phyloP scores from a whole-genome alignment of 2,888 invertebrate species.

The Monochamus alternatus region DNA sequence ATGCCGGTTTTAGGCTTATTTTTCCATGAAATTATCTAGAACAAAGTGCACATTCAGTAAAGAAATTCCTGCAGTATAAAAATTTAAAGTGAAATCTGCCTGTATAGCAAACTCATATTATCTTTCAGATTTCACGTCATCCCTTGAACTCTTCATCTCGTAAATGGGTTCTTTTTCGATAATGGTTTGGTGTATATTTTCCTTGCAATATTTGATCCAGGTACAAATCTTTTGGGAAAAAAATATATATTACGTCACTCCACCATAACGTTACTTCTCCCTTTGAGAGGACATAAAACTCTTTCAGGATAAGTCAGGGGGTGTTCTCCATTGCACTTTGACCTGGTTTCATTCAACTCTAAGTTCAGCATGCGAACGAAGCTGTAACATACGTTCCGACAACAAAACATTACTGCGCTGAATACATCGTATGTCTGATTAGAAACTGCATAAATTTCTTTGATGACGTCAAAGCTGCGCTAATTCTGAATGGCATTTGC shows the following conservation, averaged over 20 bases:
- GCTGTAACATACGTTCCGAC: neutral
- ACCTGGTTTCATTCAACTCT: conserved; percentile 28
- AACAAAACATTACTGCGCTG: neutral
- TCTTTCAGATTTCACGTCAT: too few species aligned
- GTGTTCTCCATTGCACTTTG: conserved; percentile 8
- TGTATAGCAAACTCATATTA: too few species aligned
- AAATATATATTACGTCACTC: neutral
- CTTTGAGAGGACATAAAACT: conserved; percentile 1
- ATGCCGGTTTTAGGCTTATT: too few species aligned
- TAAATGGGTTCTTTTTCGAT: too few species aligned
- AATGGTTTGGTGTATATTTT: too few species aligned
- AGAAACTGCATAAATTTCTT: neutral
- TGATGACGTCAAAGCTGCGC: neutral
- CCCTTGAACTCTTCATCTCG: too few species aligned
- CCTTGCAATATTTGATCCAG: too few species aligned
- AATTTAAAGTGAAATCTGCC: too few species aligned
- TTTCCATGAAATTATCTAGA: too few species aligned
- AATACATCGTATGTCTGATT: neutral
- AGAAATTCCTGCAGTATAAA: too few species aligned
- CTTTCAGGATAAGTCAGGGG: neutral
- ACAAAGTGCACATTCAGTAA: too few species aligned
- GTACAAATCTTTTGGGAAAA: neutral
- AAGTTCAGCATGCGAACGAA: conserved; percentile 5
- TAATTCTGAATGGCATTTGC: conserved; percentile 8
- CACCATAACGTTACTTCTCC: too few species aligned